Conservation (phyloP, 2,888 invertebrate species). For the Tetheella fluctuosa region DNA sequence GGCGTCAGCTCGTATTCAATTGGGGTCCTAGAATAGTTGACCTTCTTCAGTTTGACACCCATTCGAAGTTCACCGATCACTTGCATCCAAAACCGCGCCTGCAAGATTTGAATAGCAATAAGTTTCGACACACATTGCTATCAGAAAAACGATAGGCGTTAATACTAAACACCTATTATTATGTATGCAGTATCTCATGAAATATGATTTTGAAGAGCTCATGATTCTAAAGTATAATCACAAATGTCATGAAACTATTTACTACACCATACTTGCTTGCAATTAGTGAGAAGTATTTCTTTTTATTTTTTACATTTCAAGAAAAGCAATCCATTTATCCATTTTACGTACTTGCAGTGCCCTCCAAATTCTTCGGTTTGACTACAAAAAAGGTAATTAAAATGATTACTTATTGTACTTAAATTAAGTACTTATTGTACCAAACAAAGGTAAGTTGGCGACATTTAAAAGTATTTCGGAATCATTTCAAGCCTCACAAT, state of each 20-base stretch:
- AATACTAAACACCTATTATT: slow-evolving; percentile 16
- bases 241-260: background rate
- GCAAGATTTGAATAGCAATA: slow-evolving; percentile 51
- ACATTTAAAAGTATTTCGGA: background rate
- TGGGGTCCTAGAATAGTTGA: slow-evolving; percentile 89
- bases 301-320: background rate
- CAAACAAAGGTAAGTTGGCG: background rate
- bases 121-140: slow-evolving; percentile 43
- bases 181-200: background rate
- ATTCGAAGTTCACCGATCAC: slow-evolving; percentile 95
- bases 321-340: slow-evolving; percentile 19
- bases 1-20: slow-evolving; percentile 97
- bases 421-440: background rate
- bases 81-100: slow-evolving; percentile 98
- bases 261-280: background rate
- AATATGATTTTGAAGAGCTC: background rate
- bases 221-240: background rate
- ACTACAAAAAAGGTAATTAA: slow-evolving; percentile 67
- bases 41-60: slow-evolving; percentile 96
- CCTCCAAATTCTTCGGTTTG: slow-evolving; percentile 91
- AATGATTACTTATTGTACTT: background rate
- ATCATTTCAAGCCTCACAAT: background rate
- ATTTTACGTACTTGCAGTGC: slow-evolving; percentile 89
- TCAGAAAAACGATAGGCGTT: slow-evolving; percentile 42
- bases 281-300: background rate